These are phyloP conservation scores for Neolamprologus cancellatus DNA, from an alignment of 2,113 vertebrate genomes.

Conservation along the genomic window DNA sequence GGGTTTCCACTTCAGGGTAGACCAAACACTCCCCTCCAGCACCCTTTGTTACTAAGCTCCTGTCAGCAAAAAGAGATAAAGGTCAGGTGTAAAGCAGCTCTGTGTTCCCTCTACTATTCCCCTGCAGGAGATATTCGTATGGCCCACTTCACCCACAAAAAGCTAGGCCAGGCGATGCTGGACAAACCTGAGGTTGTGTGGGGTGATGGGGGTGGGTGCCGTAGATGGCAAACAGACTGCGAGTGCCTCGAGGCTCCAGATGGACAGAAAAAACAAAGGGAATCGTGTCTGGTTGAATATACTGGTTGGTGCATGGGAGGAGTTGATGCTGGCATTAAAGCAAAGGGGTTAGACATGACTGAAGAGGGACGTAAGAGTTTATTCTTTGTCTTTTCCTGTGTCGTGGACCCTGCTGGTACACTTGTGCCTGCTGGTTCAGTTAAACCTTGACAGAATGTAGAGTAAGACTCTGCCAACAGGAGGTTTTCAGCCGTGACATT, in stretches of 20 bases:
- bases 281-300: constrained; percentile 9
- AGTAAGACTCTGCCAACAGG: background rate
- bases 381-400: background rate
- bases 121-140: constrained; percentile 34
- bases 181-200: constrained; percentile 6
- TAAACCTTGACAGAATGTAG: background rate
- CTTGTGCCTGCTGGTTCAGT: background rate
- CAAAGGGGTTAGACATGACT: background rate
- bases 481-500: constrained; percentile 21
- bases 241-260: constrained; percentile 16
- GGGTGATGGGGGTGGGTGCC: background rate
- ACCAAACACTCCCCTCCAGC: background rate
- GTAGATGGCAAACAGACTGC: constrained; percentile 16
- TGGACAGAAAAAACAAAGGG: constrained; percentile 30
- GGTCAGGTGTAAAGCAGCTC: constrained; percentile 48
- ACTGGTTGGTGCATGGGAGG: background rate
- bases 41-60: constrained; percentile 24
- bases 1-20: constrained; percentile 30
- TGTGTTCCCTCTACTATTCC: background rate
- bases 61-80: constrained; percentile 13
- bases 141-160: constrained; percentile 40
- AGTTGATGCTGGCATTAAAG: background rate
- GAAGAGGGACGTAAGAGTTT: background rate
- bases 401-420: no score
- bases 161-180: background rate